Evolutionary conservation across 2,113 vertebrate species (phyloP), one percentile per base, ranked within the genome.

Genomic region (Chrysemys picta): DNA sequence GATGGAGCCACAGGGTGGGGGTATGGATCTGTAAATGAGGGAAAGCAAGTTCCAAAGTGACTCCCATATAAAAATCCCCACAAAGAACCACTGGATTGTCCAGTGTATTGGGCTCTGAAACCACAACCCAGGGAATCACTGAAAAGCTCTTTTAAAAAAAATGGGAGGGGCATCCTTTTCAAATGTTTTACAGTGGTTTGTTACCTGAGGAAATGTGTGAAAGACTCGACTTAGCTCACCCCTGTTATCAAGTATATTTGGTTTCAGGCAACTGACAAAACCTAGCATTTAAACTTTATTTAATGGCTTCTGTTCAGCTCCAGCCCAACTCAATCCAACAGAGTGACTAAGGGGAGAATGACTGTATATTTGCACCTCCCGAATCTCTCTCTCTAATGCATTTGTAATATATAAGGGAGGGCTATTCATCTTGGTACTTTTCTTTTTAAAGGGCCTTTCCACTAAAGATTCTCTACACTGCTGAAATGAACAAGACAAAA

Each of bases 1-100:
- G 89, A 84, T 80, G 65, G 84, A 97, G 97, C 99, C 98, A 99
- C 98, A 98, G 98, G 98, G 98, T 98, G 98, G 98, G 98, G 97
- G 85, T 98, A 95, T 98, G 97, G 98, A 89, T 95, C 98, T 97
- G 97, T 86, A 97, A 98, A 98, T 93, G 92, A 94, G 75, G 65
- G 79, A 54, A 97, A 95, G 83, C 4, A 3, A 22, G 5, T 89
- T 85, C n/a, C 78, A 27, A 50, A 45, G 81, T 91, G 87, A 52
- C 80, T 94, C 47, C 65, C 57, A 25, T 47, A 47, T 85, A 65
- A 54, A n/a, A 6, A 86, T 95, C 92, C 93, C 97, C 94, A 25
- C 65, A 94, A 92, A 95, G 95, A 93, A 72, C 80, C 89, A 92
- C 81, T 82, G 45, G 89, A 3, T 2, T 80, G 83, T 91, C 95